These are phyloP conservation scores for Sitophilus oryzae DNA, from an alignment of 1,140 invertebrate species.

Conservation along the genomic window DNA sequence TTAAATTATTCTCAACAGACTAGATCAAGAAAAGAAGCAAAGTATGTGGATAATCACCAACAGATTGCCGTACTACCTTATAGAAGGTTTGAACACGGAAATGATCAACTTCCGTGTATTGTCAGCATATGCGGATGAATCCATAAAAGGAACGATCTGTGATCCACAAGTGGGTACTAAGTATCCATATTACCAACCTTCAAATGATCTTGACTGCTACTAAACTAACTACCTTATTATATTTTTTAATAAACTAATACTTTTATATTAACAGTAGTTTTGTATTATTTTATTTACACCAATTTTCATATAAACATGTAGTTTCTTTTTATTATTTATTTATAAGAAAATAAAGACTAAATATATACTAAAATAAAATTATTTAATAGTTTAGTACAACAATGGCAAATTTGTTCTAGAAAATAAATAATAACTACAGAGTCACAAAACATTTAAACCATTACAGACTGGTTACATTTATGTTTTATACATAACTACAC, in stretches of 20 bases:
- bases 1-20: conserved; percentile 24
- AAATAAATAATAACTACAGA: too few relatives aligned
- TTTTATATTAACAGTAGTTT: too few relatives aligned
- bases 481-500: too few relatives aligned
- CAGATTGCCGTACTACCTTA: conserved; percentile 65
- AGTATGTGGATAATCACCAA: conserved; percentile 72
- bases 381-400: too few relatives aligned
- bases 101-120: conserved; percentile 69
- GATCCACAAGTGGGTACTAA: conserved; percentile 47
- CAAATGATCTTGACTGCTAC: conserved; percentile 30
- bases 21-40: conserved; percentile 62
- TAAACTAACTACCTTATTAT: conserved; percentile 15
- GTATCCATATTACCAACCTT: conserved; percentile 16
- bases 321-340: neutral
- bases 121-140: conserved; percentile 54
- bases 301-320: neutral
- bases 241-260: too few relatives aligned
- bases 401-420: too few relatives aligned
- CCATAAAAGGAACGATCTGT: conserved; percentile 61
- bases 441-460: too few relatives aligned
- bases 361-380: too few relatives aligned
- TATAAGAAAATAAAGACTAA: neutral
- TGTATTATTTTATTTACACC: neutral
- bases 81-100: conserved; percentile 55
- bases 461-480: too few relatives aligned